Evolutionary conservation across 2,888 invertebrate genomes (phyloP).

Genomic region (Himalopsyche anomala): DNA sequence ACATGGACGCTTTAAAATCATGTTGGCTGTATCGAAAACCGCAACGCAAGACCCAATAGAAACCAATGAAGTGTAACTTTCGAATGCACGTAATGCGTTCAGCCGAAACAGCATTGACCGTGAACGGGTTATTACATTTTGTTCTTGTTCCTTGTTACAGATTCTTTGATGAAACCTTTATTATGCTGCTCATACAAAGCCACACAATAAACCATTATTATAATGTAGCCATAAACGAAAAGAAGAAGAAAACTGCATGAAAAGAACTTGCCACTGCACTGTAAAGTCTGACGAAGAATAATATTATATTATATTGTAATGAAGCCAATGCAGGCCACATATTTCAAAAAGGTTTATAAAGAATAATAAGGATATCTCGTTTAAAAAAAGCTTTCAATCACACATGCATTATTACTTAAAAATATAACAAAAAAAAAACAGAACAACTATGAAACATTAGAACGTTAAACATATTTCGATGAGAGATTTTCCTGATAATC

Average conservation of each 20-base stretch:
- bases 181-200: neutral
- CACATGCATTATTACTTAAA: too few species aligned
- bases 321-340: too few species aligned
- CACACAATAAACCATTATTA: constrained; percentile 12
- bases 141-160: constrained; percentile 26
- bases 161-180: constrained; percentile 31
- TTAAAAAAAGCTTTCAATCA: too few species aligned
- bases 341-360: too few species aligned
- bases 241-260: neutral
- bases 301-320: too few species aligned
- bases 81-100: neutral
- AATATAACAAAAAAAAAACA: too few species aligned
- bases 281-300: too few species aligned
- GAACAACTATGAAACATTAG: too few species aligned
- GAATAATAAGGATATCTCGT: too few species aligned
- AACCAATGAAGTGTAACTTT: constrained; percentile 44
- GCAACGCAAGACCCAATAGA: constrained; percentile 49
- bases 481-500: too few species aligned
- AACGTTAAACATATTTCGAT: too few species aligned
- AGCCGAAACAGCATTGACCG: constrained; percentile 23
- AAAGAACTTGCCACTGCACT: too few species aligned
- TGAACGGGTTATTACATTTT: constrained; percentile 26
- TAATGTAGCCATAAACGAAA: neutral
- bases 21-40: constrained; percentile 50
- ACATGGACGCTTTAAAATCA: constrained; percentile 44